Conservation (phyloP, 2,888 invertebrate genomes). For the Brachyptera putata region DNA sequence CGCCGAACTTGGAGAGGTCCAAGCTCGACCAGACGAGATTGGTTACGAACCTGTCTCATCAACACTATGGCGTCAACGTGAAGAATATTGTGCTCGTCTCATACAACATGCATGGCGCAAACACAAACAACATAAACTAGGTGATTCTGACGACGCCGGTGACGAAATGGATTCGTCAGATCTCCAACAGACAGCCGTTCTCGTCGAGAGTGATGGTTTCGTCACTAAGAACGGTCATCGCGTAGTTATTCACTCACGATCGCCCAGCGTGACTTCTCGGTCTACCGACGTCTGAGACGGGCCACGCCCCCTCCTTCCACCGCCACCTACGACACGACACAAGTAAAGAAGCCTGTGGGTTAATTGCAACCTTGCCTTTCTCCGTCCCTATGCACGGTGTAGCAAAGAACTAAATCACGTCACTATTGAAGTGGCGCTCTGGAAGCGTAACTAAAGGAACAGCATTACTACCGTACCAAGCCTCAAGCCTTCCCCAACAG, state of each 20-base stretch:
- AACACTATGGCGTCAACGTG: constrained; percentile 91
- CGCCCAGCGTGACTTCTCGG: constrained; percentile 77
- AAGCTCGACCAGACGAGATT: constrained; percentile 75
- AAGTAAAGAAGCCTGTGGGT: constrained; percentile 14
- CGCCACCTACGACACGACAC: constrained; percentile 23
- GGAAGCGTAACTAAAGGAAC: not conserved
- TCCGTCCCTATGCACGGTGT: constrained; percentile 18
- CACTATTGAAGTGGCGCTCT: not conserved
- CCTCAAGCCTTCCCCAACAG: constrained; percentile 11
- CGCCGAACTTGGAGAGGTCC: constrained; percentile 80
- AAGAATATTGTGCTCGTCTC: constrained; percentile 92
- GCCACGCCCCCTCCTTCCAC: constrained; percentile 49
- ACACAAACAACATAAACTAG: constrained; percentile 66
- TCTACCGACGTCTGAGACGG: constrained; percentile 82
- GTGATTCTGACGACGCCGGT: constrained; percentile 46
- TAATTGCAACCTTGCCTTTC: constrained; percentile 18
- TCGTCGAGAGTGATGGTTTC: constrained; percentile 78
- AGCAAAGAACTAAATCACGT: not conserved
- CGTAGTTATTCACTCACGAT: constrained; percentile 85
- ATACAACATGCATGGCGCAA: constrained; percentile 95
- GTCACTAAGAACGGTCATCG: constrained; percentile 84
- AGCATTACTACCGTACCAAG: not conserved
- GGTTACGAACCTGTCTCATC: constrained; percentile 94
- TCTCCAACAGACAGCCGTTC: constrained; percentile 71
- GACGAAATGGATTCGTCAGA: constrained; percentile 31